Conservation (phyloP, 2,888 invertebrate genomes). For the Ectropis crepuscularia region DNA sequence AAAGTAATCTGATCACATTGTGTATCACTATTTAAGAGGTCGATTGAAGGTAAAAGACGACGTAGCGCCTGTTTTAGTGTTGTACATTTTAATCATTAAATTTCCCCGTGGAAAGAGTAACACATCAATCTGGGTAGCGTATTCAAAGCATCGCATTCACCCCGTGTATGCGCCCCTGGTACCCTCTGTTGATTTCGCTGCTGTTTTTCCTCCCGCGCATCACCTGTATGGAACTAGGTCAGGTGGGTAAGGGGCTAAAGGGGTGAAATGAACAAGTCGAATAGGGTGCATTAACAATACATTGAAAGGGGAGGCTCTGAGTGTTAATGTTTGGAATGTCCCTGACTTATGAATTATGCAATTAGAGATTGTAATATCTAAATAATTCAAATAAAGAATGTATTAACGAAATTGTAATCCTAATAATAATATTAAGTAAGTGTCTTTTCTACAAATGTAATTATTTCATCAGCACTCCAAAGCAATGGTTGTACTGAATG, state of each 20-base stretch:
- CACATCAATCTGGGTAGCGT: conserved; percentile 19
- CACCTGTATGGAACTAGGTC: conserved; percentile 63
- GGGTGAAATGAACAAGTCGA: conserved; percentile 55
- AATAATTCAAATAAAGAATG: too few relatives aligned
- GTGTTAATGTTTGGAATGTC: neutral
- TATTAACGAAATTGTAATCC: too few relatives aligned
- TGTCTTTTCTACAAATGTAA: too few relatives aligned
- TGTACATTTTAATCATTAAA: conserved; percentile 4
- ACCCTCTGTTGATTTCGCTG: conserved; percentile 62
- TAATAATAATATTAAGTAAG: too few relatives aligned
- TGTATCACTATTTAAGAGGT: too few relatives aligned
- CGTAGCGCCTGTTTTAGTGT: neutral
- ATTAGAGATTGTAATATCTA: too few relatives aligned
- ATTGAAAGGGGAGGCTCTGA: conserved; percentile 10
- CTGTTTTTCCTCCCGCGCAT: conserved; percentile 55
- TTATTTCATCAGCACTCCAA: too few relatives aligned
- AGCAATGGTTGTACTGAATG: too few relatives aligned
- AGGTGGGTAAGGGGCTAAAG: conserved; percentile 58
- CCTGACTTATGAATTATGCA: too few relatives aligned
- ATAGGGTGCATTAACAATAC: conserved; percentile 39
- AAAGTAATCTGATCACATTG: too few relatives aligned
- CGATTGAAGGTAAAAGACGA: too few relatives aligned
- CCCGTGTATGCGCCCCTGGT: conserved; percentile 63
- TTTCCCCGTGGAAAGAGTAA: neutral
- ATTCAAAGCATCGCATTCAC: conserved; percentile 43